Evolutionary conservation across 2,888 invertebrate species (phyloP), one percentile per base, ranked within the genome.

Genomic region (Drosophila rubida): DNA sequence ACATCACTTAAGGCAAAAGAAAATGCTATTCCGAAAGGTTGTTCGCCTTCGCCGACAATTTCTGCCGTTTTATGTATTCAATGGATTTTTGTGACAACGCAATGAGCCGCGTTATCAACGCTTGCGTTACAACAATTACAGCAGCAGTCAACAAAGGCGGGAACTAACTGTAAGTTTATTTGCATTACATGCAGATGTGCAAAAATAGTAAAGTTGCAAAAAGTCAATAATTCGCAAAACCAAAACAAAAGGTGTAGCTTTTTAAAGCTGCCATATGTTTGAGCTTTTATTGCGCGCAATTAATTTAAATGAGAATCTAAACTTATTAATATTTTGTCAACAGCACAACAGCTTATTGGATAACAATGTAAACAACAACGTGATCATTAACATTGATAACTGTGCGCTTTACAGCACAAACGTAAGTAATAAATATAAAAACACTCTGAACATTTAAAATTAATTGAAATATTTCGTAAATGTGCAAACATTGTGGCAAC

Each of bases 21-120:
- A 70, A 69, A 85, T 85, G 84, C 14, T 85, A 44, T 88, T 85
- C 71, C 84, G 88, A 23, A 85, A 88, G 41, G 81, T 76, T 46
- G 66, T 54, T 7, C 81, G 78, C 5, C 76, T 68, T 41, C 82
- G 84, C 23, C 84, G 84, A 45, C 84, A 85, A 65, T 87, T 87
- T 76, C 39, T 85, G 16, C 88, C 84, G n/a, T 85, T 85, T 55
- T 85, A 85, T 19, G 55, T 85, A 66, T 85, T 85, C 25, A 86
- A 85, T 83, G 84, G 84, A 23, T 85, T 85, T 66, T 86, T 85
- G 88, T 85, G 84, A 85, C 84, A 87, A 58, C 74, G 63, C 46
- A 85, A 85, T 62, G 87, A 85, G 22, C 46, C 67, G 42, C 84
- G 84, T 64, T 85, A 87, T 76, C 78, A 84, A 61, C 80, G 84